Conservation (phyloP, 1,140 invertebrate species). For the Cydia splendana region DNA sequence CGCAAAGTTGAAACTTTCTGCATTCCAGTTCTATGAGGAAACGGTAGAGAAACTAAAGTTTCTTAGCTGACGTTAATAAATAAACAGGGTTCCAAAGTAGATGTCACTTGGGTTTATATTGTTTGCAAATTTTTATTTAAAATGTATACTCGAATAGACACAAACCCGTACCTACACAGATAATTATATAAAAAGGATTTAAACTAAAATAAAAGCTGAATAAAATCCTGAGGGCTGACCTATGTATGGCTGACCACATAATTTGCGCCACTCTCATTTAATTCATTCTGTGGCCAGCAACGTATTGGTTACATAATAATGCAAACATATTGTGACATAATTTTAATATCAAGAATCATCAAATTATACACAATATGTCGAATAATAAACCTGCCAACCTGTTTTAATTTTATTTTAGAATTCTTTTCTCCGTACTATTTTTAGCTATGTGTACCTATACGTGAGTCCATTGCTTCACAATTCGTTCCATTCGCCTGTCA, state of each 20-base stretch:
- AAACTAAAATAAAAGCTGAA: neutral
- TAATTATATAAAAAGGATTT: too few relatives aligned
- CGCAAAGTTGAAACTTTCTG: neutral
- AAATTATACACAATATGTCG: too few relatives aligned
- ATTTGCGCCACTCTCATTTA: neutral
- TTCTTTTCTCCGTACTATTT: too few relatives aligned
- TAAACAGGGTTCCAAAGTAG: neutral
- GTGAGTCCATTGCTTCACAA: too few relatives aligned
- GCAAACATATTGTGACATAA: neutral
- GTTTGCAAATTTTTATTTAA: neutral
- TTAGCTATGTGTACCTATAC: too few relatives aligned
- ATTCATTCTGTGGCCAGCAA: neutral
- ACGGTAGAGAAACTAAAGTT: conserved; percentile 15
- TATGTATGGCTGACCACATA: neutral
- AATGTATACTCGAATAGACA: neutral
- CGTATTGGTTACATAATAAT: conserved; percentile 19
- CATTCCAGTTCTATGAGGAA: conserved; percentile 1
- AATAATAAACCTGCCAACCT: too few relatives aligned
- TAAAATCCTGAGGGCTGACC: neutral
- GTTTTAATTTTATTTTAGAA: too few relatives aligned
- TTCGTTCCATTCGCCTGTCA: too few relatives aligned
- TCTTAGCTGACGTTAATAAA: neutral
- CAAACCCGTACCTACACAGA: too few relatives aligned
- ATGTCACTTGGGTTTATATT: neutral
- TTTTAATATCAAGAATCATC: too few relatives aligned